Percentiles rank a stretch among this genome's conserved stretches.
These are phyloP conservation scores for Tetanocera ferruginea DNA, from an alignment of 2,888 invertebrate species.

Conservation along the genomic window DNA sequence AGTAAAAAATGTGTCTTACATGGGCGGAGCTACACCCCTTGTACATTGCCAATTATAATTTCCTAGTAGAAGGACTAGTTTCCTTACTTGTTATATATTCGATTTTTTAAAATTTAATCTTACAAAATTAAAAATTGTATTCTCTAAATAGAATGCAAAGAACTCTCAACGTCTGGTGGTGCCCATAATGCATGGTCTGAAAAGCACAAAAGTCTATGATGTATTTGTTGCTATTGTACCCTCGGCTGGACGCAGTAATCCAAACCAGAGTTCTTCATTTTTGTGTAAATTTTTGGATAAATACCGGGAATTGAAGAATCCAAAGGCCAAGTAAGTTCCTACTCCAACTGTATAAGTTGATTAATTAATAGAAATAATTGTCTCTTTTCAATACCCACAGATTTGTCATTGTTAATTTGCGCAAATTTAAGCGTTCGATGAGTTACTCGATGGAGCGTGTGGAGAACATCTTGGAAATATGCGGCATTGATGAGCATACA, in stretches of 20 bases:
- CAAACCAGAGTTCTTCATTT: conserved; percentile 53
- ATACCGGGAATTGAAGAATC: conserved; percentile 60
- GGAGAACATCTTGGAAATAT: conserved; percentile 70
- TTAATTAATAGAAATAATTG: neutral
- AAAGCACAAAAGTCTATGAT: conserved; percentile 57
- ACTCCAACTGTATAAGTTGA: neutral
- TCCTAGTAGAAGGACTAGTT: no score
- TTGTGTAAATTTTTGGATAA: conserved; percentile 55
- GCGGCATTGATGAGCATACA: conserved; percentile 71
- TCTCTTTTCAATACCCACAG: conserved; percentile 47
- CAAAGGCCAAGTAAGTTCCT: conserved; percentile 61
- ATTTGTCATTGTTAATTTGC: conserved; percentile 62
- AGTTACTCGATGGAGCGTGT: conserved; percentile 52
- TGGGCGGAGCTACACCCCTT: no score
- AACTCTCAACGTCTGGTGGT: conserved; percentile 56
- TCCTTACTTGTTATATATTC: no score
- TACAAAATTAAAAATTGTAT: neutral
- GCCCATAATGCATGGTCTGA: conserved; percentile 56
- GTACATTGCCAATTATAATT: no score
- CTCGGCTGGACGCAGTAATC: conserved; percentile 62
- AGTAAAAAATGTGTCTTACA: no score
- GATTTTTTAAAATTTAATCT: no score
- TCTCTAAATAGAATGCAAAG: conserved; percentile 49
- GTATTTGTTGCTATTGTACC: conserved; percentile 66
- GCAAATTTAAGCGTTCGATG: conserved; percentile 61